Evolutionary conservation across 2,888 invertebrate species (phyloP).

Genomic region (Coenonympha arcania): DNA sequence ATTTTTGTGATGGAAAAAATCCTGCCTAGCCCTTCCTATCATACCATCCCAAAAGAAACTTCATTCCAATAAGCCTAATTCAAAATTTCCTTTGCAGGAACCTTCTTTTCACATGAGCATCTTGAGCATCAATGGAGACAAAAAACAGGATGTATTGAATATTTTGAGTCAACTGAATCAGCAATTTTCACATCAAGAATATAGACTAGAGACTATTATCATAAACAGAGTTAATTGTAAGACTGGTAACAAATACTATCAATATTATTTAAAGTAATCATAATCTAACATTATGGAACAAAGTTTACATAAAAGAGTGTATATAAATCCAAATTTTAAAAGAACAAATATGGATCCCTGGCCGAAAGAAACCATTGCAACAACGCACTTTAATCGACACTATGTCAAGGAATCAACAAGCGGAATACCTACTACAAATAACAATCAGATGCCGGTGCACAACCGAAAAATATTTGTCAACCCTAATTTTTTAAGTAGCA

Average conservation of each 20-base stretch:
- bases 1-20: no score
- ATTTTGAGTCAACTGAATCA: slow-evolving; percentile 69
- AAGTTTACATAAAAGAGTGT: slow-evolving; percentile 44
- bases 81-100: slow-evolving; percentile 74
- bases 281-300: slow-evolving; percentile 33
- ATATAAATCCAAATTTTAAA: slow-evolving; percentile 64
- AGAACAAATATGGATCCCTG: slow-evolving; percentile 26
- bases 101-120: slow-evolving; percentile 90
- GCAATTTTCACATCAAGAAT: slow-evolving; percentile 45
- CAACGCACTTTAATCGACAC: slow-evolving; percentile 53
- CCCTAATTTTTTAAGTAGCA: slow-evolving; percentile 55
- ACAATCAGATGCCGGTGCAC: slow-evolving; percentile 15
- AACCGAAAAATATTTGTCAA: slow-evolving; percentile 63
- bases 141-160: slow-evolving; percentile 61
- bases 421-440: slow-evolving; percentile 16
- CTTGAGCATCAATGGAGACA: slow-evolving; percentile 83
- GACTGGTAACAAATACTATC: slow-evolving; percentile 82
- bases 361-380: slow-evolving; percentile 20
- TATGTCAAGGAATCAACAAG: slow-evolving; percentile 37
- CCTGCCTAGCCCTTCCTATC: no score
- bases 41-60: no score
- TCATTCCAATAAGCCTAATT: no score
- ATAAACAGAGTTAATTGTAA: slow-evolving; percentile 78
- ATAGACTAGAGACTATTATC: slow-evolving; percentile 53
- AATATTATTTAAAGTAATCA: slow-evolving; percentile 56